These are phyloP conservation scores for Cylindroiulus punctatus DNA, from an alignment of 2,888 invertebrate species.

Conservation along the genomic window DNA sequence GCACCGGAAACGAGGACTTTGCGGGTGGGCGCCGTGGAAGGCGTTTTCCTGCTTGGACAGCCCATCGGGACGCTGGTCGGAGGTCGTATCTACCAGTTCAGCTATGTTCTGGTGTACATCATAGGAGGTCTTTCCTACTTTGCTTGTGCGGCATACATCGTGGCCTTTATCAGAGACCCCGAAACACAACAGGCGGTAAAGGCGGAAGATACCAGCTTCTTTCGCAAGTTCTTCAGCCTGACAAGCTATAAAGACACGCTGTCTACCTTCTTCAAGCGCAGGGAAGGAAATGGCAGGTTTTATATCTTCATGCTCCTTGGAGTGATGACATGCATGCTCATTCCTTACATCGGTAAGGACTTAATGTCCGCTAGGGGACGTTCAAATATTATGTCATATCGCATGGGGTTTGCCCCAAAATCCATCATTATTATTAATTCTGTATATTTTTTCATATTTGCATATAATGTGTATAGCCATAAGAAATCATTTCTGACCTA, in stretches of 20 bases:
- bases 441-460: too few relatives aligned
- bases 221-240: background rate
- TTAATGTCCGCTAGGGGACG: too few relatives aligned
- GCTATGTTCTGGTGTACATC: conserved; percentile 24
- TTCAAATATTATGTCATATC: too few relatives aligned
- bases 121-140: background rate
- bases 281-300: conserved; percentile 31
- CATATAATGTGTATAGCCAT: too few relatives aligned
- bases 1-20: conserved; percentile 26
- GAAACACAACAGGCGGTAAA: background rate
- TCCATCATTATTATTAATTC: too few relatives aligned
- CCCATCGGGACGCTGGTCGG: conserved; percentile 39
- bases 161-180: background rate
- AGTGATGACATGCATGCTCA: background rate
- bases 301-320: conserved; percentile 29
- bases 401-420: too few relatives aligned
- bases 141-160: background rate
- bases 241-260: background rate
- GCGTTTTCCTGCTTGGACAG: background rate
- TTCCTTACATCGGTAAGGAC: conserved; percentile 40
- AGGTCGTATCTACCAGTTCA: conserved; percentile 42
- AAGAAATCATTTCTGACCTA: too few relatives aligned
- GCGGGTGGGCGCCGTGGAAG: conserved; percentile 46
- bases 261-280: conserved; percentile 3
- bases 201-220: background rate